These are phyloP conservation scores for Hyles euphorbiae DNA, from an alignment of 1,140 invertebrate species.

Conservation along the genomic window DNA sequence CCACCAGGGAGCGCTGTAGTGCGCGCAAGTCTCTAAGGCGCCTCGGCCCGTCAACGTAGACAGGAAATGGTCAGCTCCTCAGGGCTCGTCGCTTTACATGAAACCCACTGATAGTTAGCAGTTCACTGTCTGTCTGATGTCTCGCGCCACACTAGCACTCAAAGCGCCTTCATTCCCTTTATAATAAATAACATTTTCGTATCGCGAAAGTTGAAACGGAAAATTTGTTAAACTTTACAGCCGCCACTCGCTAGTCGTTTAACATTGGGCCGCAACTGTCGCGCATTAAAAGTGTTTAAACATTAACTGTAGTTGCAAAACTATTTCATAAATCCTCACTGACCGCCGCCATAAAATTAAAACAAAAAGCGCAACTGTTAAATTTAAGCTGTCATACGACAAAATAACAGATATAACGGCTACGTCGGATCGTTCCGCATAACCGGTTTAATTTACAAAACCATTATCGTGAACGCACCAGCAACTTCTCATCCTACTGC, in stretches of 20 bases:
- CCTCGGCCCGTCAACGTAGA: conserved; percentile 48
- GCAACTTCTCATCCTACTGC: conserved; percentile 42
- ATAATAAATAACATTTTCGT: too few relatives aligned
- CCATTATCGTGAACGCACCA: conserved; percentile 51
- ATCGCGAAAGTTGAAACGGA: too few relatives aligned
- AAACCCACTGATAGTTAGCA: conserved; percentile 1
- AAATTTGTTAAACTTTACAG: too few relatives aligned
- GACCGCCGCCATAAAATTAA: conserved; percentile 29
- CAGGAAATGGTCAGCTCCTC: conserved; percentile 40
- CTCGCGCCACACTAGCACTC: too few relatives aligned
- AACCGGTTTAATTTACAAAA: conserved; percentile 57
- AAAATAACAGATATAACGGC: conserved; percentile 37
- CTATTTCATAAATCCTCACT: not conserved
- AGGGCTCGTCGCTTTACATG: conserved; percentile 8
- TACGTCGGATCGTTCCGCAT: conserved; percentile 28
- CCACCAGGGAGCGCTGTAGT: conserved; percentile 26
- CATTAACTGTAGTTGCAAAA: too few relatives aligned
- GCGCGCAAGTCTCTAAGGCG: conserved; percentile 36
- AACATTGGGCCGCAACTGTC: too few relatives aligned
- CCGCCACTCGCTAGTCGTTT: too few relatives aligned
- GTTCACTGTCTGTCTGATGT: not conserved
- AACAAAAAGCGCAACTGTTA: conserved; percentile 42
- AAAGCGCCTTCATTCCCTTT: too few relatives aligned
- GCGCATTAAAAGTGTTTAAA: too few relatives aligned
- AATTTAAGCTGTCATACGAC: conserved; percentile 34